Conservation (phyloP, 2,113 vertebrate species). For the Verasper variegatus region DNA sequence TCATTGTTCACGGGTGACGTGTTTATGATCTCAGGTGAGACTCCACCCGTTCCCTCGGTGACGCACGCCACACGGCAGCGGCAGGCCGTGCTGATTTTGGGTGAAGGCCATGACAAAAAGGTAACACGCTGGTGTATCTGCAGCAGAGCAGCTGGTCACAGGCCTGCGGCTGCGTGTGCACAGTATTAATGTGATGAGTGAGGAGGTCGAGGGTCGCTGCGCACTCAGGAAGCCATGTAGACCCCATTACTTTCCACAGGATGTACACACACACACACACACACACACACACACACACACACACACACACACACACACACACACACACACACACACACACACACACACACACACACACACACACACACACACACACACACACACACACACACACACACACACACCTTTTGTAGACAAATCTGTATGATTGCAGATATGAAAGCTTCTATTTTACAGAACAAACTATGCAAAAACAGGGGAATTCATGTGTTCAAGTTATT, state of each 20-base stretch:
- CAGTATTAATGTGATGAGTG: constrained; percentile 48
- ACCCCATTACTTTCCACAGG: constrained; percentile 61
- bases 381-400: too few relatives aligned
- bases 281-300: constrained; percentile 4
- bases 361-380: constrained; percentile 6
- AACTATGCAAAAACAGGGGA: too few relatives aligned
- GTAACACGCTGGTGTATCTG: constrained; percentile 42
- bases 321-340: constrained; percentile 12
- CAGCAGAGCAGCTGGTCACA: constrained; percentile 50
- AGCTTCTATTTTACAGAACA: too few relatives aligned
- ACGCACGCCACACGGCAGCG: neutral
- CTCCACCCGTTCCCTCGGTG: constrained; percentile 38
- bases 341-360: constrained; percentile 7
- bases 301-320: constrained; percentile 16
- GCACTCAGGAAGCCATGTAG: constrained; percentile 58
- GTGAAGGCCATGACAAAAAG: neutral
- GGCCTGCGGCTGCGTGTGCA: neutral
- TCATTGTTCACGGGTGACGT: constrained; percentile 28
- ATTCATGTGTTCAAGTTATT: too few relatives aligned
- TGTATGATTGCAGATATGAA: neutral
- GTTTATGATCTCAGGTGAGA: constrained; percentile 64
- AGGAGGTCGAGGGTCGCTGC: constrained; percentile 46
- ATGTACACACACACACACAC: constrained; percentile 41
- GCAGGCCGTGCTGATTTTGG: neutral
- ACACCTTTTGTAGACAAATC: neutral